Evolutionary conservation across 2,888 invertebrate species (phyloP), one percentile per base, ranked within the genome.

Genomic region (Coelinius sp.): DNA sequence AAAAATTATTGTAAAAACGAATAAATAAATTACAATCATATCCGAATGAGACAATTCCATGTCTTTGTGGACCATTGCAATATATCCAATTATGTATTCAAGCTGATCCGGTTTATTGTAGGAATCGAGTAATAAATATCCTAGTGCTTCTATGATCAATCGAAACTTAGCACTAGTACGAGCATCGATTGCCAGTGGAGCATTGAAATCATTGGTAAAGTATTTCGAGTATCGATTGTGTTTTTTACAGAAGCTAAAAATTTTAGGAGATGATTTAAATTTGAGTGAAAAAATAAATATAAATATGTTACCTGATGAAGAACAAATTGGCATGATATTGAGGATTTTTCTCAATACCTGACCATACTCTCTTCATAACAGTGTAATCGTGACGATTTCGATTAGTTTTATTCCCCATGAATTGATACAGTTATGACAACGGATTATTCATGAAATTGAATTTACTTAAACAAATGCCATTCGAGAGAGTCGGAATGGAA

Each of bases 31-130:
- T 76, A 81, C 83, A 31, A 52, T 64, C 67, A 83, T 74, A 71
- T 83, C 83, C 46, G 75, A 64, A 64, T 76, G 75, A 3, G 63
- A 17, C 1, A 84, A 76, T 41, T 70, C 70, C 83, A 84, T 83
- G 49, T 84, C 83, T 74, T 84, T 84, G 73, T 84, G 84, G 20
- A 81, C 72, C 83, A 84, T 81, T 22, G 82, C 84, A 22, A 83
- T 64, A 44, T 83, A 83, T 25, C 81, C 81, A 27, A 82, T 76
- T 5, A 81, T 71, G 49, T 74, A 76, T 71, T 82, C 77, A 6
- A 81, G 75, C 67, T 80, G 77, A 38, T 76, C 79, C 2, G 77
- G 80, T 64, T 81, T 81, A 14, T 79, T 75, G 59, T 80, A 74
- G 73, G 80, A 82, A 71, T 83, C 79, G 22, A 83, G 64, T 14